Evolutionary conservation across 92 coral and sea anemone species (phyloP), one percentile per base, ranked within the genome.

Genomic region (Desmophyllum pertusum): DNA sequence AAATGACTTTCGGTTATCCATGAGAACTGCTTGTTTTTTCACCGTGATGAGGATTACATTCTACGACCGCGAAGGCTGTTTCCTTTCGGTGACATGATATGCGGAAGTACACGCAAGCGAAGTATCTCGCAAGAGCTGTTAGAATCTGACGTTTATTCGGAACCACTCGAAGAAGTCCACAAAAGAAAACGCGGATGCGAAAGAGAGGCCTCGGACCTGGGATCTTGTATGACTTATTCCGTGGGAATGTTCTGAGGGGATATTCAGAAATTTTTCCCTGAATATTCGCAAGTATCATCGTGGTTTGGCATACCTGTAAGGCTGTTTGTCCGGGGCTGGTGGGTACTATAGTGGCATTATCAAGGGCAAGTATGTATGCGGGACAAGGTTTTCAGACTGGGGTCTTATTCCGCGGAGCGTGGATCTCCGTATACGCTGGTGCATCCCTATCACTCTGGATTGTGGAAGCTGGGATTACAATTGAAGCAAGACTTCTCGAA

Each of bases 341-440:
- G 98, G 96, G 1, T 85, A 96, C 78, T 96, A 91, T 72, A 85
- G 83, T 69, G 93, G 37, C 95, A 96, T 71, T 92, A 81, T 75
- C 88, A 92, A 76, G 92, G 92, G 10, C 89, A 88, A 70, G 69
- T 96, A 19, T 94, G 99, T 70, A 80, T 93, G 76, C 91, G 93
- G 17, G 97, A 96, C 71, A 90, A 87, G 70, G 77, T 76, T 40
- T 89, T 94, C 62, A 94, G 88, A 72, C 89, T 93, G 31, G n/a
- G 94, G 90, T 13, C 74, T 96, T 31, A 90, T 94, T 37, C 98
- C 98, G n/a, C 1, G 99, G 99, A 23, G 99, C 98, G 0, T 92
- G 92, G 96, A 81, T 96, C 19, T 77, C 90, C 4, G 98, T 88
- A 10, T 83, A 94, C 83, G 98, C 93, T 19, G 98, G 99, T 0